Base-by-base conservation (phyloP, 2,113 vertebrate genomes). In the Phyllostomus hastatus region DNA sequence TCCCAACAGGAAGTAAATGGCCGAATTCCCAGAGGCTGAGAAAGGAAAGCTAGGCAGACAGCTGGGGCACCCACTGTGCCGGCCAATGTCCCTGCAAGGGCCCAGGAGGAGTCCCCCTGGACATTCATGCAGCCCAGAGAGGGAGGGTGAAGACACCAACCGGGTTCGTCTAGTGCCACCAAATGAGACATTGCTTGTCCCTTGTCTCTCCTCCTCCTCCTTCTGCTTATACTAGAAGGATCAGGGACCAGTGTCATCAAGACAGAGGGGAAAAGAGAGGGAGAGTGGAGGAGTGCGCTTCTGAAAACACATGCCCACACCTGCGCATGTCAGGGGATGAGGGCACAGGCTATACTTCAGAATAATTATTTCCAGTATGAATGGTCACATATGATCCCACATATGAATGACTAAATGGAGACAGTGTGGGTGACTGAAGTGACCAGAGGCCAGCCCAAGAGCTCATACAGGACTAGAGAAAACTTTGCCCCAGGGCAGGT, bases 161-260 rank as follows among this genome's bases (percentile, higher is more conserved):
- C 38, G 0, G 0, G 3, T 10, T 0, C 43, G 64, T 67, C n/a
- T 46, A 10, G 78, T 2, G 17, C 52, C 2, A 0, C 38, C 75
- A 10, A 26, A 22, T 0, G 20, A 33, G 43, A 14, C 35, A 2
- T 10, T 3, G 3, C 43, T 50, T 17, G 10, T 43, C 31, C 66
- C 38, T 48, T 1, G 28, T 50, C 66, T 69, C 38, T 46, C 15
- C 72, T 14, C 6, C 16, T 38, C 19, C 33, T 10, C 4, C 17
- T 35, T 22, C 48, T 59, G n/a, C 22, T 38, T 31, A 16, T 20
- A 2, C 14, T 12, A 35, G 14, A 31, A 43, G n/a, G 57, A 67
- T 5, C 28, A 3, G 88, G 78, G 91, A 43, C n/a, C 48, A 43
- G 46, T 1, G 33, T 5, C 4, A 4, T 43, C 12, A 16, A 76